Evolutionary conservation across 1,140 invertebrate genomes (phyloP).

Genomic region (Temnothorax longispinosus): DNA sequence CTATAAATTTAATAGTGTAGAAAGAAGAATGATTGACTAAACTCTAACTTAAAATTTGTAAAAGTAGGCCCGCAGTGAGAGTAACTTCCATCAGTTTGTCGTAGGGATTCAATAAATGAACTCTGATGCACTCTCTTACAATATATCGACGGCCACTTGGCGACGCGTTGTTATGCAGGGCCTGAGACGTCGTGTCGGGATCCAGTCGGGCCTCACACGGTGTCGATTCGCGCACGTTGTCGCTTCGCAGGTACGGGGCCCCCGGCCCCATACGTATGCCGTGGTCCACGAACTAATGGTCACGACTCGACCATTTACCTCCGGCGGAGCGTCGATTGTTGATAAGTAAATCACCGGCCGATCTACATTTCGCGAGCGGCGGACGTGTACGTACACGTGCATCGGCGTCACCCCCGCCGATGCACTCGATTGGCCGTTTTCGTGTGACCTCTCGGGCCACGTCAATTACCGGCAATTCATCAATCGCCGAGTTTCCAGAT

Average conservation of each 20-base stretch:
- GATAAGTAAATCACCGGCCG: conserved; percentile 85
- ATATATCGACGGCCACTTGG: not conserved
- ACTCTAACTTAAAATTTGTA: not conserved
- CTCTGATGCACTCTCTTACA: not conserved
- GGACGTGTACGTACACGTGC: conserved; percentile 58
- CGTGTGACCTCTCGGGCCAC: conserved; percentile 7
- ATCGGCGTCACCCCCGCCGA: not conserved
- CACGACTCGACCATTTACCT: conserved; percentile 86
- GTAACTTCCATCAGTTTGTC: not conserved
- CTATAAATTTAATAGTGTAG: too few species aligned
- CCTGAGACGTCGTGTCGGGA: conserved; percentile 76
- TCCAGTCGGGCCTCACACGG: conserved; percentile 53
- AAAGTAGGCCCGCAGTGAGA: not conserved
- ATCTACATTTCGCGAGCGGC: conserved; percentile 82
- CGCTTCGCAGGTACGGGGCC: conserved; percentile 59
- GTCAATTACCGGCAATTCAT: conserved; percentile 19
- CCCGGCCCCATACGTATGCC: conserved; percentile 54
- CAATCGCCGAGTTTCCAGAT: not conserved
- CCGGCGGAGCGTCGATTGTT: conserved; percentile 85
- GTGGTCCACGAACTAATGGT: conserved; percentile 83
- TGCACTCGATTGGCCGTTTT: conserved; percentile 18
- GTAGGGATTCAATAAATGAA: not conserved
- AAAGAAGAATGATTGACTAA: too few species aligned
- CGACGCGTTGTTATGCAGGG: conserved; percentile 61
- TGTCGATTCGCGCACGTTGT: conserved; percentile 74